Conservation (phyloP, 2,797 vertebrate species). For the Karalla daura region DNA sequence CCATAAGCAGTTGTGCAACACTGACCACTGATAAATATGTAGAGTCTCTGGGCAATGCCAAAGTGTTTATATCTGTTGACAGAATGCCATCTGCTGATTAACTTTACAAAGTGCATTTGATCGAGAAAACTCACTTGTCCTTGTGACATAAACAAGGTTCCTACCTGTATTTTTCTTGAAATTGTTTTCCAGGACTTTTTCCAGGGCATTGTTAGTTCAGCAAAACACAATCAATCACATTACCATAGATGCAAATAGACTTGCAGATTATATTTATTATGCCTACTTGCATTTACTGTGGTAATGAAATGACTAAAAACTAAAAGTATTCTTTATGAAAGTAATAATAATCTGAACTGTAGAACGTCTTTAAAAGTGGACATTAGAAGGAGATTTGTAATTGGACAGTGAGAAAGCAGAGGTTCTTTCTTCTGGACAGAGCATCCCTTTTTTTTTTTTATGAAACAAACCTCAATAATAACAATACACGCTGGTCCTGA, state of each 20-base stretch:
- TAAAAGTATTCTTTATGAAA: not conserved
- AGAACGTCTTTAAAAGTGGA: not conserved
- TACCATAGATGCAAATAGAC: no score
- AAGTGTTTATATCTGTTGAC: conserved; percentile 33
- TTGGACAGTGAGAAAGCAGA: conserved; percentile 12
- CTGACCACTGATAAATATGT: conserved; percentile 64
- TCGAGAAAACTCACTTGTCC: conserved; percentile 13
- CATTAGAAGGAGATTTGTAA: not conserved
- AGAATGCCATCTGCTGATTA: conserved; percentile 69
- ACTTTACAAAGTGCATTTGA: conserved; percentile 41
- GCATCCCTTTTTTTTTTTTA: conserved; percentile 28
- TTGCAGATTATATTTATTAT: no score
- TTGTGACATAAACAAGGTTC: conserved; percentile 1
- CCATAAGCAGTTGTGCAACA: conserved; percentile 62
- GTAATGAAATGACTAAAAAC: no score
- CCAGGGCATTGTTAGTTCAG: no score
- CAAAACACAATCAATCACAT: no score
- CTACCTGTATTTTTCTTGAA: no score
- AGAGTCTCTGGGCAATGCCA: conserved; percentile 35
- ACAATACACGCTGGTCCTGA: conserved; percentile 20
- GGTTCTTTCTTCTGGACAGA: conserved; percentile 25
- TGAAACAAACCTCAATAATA: conserved; percentile 43
- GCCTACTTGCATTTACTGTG: no score
- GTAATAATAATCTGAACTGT: not conserved
- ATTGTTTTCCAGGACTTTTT: no score